Evolutionary conservation across 2,797 vertebrate genomes (phyloP).

Genomic region (Leptoclinus maculatus): DNA sequence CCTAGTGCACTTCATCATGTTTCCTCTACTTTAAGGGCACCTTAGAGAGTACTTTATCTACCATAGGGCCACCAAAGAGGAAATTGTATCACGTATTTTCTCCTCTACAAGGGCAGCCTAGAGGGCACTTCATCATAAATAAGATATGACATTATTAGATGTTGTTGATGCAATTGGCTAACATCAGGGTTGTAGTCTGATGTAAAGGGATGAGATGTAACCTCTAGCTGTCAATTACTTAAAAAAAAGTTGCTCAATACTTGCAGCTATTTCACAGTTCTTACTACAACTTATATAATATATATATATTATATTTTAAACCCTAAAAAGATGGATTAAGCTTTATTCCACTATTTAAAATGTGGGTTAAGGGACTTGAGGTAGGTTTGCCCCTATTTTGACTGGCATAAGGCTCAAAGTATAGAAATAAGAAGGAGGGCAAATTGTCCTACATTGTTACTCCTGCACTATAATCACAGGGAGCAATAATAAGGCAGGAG

Average conservation of each 20-base stretch:
- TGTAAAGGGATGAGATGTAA: conserved; percentile 5
- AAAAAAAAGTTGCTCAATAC: neutral
- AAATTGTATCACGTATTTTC: neutral
- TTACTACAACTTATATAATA: neutral
- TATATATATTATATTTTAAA: neutral
- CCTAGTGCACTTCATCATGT: neutral
- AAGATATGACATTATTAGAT: neutral
- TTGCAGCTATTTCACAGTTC: neutral
- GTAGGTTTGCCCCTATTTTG: neutral
- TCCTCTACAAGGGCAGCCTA: neutral
- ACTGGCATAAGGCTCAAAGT: neutral
- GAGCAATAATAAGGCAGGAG: conserved; percentile 17
- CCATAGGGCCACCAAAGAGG: neutral
- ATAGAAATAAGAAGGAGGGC: neutral
- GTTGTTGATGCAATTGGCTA: neutral
- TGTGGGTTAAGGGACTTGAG: neutral
- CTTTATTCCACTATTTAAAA: neutral
- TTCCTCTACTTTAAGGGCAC: too few species aligned
- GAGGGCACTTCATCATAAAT: neutral
- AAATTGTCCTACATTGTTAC: conserved; percentile 13
- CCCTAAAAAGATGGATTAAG: neutral
- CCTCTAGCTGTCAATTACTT: neutral
- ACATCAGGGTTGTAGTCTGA: neutral
- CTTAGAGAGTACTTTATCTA: neutral
- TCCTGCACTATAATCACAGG: conserved; percentile 19